These are phyloP conservation scores for Chelon labrosus DNA, from an alignment of 2,797 vertebrate genomes.

Conservation along the genomic window DNA sequence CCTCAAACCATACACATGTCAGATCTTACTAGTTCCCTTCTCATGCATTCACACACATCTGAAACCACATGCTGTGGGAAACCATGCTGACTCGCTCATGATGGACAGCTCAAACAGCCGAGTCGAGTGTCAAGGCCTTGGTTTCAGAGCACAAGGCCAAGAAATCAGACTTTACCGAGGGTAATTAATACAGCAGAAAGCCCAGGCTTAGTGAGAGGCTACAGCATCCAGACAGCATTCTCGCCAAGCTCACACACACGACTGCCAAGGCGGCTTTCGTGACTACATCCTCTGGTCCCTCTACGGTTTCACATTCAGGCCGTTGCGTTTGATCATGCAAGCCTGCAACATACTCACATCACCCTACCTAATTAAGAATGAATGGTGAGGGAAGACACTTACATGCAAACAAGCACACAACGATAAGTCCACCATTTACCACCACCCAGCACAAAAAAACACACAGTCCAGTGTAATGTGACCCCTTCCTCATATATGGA, in stretches of 20 bases:
- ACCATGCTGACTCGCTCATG: conserved; percentile 63
- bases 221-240: conserved; percentile 73
- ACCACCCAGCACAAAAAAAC: conserved; percentile 13
- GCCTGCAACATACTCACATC: conserved; percentile 65
- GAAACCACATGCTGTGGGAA: conserved; percentile 72
- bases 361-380: conserved; percentile 73
- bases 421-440: conserved; percentile 24
- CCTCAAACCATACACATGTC: conserved; percentile 46
- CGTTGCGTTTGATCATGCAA: conserved; percentile 66
- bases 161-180: conserved; percentile 73
- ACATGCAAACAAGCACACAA: conserved; percentile 53
- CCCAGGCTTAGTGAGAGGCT: conserved; percentile 69
- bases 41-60: conserved; percentile 60
- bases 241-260: conserved; percentile 59
- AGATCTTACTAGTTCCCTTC: conserved; percentile 55
- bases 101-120: conserved; percentile 43
- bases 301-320: conserved; percentile 68
- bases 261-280: conserved; percentile 66
- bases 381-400: conserved; percentile 60
- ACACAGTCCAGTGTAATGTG: conserved; percentile 38
- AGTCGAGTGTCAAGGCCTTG: conserved; percentile 65
- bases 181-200: conserved; percentile 78
- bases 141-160: conserved; percentile 65
- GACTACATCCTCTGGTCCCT: conserved; percentile 64
- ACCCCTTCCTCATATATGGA: conserved; percentile 62